Percentiles rank a stretch among this genome's conserved stretches.
phyloP scores from a whole-genome alignment of 2,113 vertebrate genomes.

The Pampusana beccarii region DNA sequence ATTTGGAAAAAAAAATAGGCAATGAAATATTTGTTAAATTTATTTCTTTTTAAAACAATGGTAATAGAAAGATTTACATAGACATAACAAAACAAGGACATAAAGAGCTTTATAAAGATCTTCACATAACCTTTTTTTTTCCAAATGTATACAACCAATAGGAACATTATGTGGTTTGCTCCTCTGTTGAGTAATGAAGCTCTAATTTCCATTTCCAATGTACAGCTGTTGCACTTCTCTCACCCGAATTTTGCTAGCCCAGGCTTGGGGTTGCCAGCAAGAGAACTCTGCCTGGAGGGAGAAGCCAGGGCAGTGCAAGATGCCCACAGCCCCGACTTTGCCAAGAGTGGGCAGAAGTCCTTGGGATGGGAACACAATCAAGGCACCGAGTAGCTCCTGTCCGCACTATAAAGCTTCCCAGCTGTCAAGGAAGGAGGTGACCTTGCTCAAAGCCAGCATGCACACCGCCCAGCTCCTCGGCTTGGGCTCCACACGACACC shows the following conservation, averaged over 20 bases:
- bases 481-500: not conserved
- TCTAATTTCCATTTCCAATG: constrained; percentile 11
- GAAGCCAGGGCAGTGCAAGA: not conserved
- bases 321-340: not conserved
- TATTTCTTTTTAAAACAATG: constrained; percentile 36
- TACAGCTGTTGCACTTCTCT: not conserved
- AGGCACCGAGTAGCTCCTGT: not conserved
- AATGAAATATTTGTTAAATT: constrained; percentile 41
- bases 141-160: not conserved
- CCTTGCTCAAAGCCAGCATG: not conserved
- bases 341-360: not conserved
- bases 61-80: constrained; percentile 37
- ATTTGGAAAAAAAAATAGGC: constrained; percentile 22
- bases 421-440: not conserved
- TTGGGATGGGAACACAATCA: not conserved
- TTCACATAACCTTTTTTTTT: not conserved
- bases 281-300: not conserved
- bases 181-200: constrained; percentile 6
- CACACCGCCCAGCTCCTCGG: rapidly evolving
- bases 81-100: not conserved
- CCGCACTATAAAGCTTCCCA: rapidly evolving
- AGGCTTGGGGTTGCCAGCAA: not conserved
- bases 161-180: not conserved
- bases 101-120: not conserved
- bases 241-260: not conserved